Conservation (phyloP, 2,113 vertebrate genomes). For the Tachycineta bicolor region DNA sequence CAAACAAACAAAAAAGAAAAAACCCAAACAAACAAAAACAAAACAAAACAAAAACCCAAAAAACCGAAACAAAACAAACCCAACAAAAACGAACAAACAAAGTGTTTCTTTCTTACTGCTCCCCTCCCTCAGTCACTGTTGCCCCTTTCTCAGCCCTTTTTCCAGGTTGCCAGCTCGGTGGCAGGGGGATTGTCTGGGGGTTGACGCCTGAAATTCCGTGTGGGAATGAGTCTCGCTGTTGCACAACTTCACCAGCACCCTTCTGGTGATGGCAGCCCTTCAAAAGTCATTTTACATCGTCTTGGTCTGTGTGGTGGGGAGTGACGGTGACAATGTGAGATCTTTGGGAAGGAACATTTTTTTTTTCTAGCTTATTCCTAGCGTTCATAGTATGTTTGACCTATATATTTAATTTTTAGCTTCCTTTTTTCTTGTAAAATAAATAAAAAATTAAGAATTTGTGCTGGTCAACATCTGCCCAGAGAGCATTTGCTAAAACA, state of each 20-base stretch:
- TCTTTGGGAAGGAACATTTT: neutral
- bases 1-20: fast-evolving
- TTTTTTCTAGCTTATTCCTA: neutral
- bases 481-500: neutral
- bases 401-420: neutral
- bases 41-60: too few relatives aligned
- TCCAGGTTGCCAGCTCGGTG: fast-evolving
- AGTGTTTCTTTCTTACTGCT: fast-evolving
- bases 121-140: neutral
- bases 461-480: neutral
- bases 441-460: neutral
- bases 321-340: neutral
- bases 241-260: neutral
- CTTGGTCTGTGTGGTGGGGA: neutral
- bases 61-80: too few relatives aligned
- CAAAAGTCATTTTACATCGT: neutral
- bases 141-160: too few relatives aligned
- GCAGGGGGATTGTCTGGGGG: neutral
- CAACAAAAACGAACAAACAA: fast-evolving
- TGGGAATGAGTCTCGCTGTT: neutral
- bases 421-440: neutral
- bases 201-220: fast-evolving
- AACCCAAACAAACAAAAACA: too few relatives aligned
- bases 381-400: neutral
- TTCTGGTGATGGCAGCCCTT: neutral